Evolutionary conservation across 64 coral and sea anemone species (phyloP), one percentile per base, ranked within the genome.

Genomic region (Hydrozoanthus tunicans): DNA sequence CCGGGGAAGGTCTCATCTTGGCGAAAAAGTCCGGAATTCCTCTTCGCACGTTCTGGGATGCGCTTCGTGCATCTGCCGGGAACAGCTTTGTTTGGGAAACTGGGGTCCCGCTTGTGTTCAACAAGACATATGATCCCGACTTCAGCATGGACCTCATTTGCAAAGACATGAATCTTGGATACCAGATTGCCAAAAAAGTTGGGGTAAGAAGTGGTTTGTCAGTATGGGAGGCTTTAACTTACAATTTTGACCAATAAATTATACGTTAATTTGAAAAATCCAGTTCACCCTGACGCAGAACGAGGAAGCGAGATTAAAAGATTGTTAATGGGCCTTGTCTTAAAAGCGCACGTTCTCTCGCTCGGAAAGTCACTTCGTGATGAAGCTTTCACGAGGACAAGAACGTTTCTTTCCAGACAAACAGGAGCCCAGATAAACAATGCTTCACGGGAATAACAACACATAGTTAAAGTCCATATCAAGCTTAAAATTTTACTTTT

Each of bases 51-150:
- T 89, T 98, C 17, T 98, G 93, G 78, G 95, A 98, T 24, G 95
- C 92, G 9, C 90, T 98, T 6, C 79, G 95, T 13, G 64, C 77
- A 13, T 94, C 92, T n/a, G 90, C 95, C 24, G 95, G 95, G 10
- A 98, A 94, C 62, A 91, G 92, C 4, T 98, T 92, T 62, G 83
- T 83, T 3, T 98, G 93, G 89, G 95, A 98, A 55, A 98, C 95
- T 1, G 95, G 91, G 14, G 95, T 80, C 7, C 95, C 95, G 6
- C 79, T 98, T 3, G 79, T 98, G 11, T 98, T 98, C 63, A 98
- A 98, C 71, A 91, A 86, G 6, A 98, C 58, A 13, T 98, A 94
- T 77, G 79, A 98, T 52, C 95, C 95, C 7, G 95, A 92, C 79
- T 94, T 92, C 17, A 90, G 69, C 78, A 89, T 98, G 7, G 92